A percentile compares a stretch with the other conserved stretches of the same genome.
Conservation (phyloP, 1,140 invertebrate species). For the Psilanteris sp. region DNA sequence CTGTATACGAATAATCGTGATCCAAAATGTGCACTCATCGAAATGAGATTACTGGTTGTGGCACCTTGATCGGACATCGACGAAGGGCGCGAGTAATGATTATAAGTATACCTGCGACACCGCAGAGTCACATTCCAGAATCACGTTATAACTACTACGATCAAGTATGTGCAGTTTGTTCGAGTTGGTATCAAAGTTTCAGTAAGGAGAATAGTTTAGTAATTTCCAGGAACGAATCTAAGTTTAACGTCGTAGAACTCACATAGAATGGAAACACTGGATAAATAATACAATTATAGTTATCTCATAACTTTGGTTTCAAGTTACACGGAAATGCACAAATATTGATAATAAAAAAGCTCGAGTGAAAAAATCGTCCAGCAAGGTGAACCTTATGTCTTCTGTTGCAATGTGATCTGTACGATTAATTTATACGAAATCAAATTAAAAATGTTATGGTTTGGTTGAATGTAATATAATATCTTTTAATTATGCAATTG, state of each 20-base stretch:
- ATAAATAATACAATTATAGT: slow-evolving; percentile 65
- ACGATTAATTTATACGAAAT: too few species aligned
- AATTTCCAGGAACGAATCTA: slow-evolving; percentile 63
- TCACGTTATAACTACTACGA: slow-evolving; percentile 60
- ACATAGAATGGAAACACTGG: slow-evolving; percentile 60
- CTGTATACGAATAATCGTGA: too few species aligned
- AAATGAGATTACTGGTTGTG: too few species aligned
- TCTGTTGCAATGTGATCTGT: too few species aligned
- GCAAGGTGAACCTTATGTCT: too few species aligned
- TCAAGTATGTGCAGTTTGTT: slow-evolving; percentile 63
- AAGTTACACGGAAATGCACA: slow-evolving; percentile 35
- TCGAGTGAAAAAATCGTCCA: slow-evolving; percentile 11
- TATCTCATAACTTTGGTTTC: slow-evolving; percentile 54
- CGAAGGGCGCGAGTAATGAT: slow-evolving; percentile 49
- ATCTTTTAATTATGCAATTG: too few species aligned
- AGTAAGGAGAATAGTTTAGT: slow-evolving; percentile 65
- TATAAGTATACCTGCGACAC: slow-evolving; percentile 54
- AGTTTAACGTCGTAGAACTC: slow-evolving; percentile 60
- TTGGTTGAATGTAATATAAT: too few species aligned
- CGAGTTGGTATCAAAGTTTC: slow-evolving; percentile 61
- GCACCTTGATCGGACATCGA: slow-evolving; percentile 30
- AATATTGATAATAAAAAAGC: slow-evolving; percentile 48
- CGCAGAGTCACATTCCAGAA: slow-evolving; percentile 54
- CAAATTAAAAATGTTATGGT: too few species aligned
- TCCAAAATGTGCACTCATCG: too few species aligned